Base-by-base conservation (phyloP, 2,797 vertebrate genomes). In the Dipus sagitta region DNA sequence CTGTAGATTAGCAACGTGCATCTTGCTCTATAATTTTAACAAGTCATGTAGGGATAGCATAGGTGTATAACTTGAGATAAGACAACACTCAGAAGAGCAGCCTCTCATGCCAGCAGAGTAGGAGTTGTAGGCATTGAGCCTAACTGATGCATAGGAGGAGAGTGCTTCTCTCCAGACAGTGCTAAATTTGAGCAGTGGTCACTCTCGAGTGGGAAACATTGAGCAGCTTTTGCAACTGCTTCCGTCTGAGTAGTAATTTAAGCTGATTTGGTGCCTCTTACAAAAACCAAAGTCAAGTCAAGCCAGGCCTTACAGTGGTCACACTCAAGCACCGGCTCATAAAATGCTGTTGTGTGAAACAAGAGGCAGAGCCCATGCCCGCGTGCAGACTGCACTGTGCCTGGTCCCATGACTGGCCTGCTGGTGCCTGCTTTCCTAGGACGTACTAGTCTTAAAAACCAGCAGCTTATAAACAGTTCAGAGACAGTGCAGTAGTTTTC, bases 321-420 rank as follows among this genome's bases (percentile, higher is more conserved):
- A 6, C 2, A 0, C 13, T 1, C 21, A 2, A 32, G n/a, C 20
- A 0, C 60, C 78, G 26, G 15, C 80, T 24, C 7, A 13, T 9
- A 26, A 32, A 74, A 4, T 2, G 2, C 15, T 83, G 4, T 26
- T 47, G 64, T 18, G 20, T 9, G 54, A 17, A 3, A 3, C 2
- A 5, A 42, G 68, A 87, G 64, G 0, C 13, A 14, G 72, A 28
- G 18, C 2, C 11, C 0, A 1, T 1, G 14, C 52, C 32, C 0
- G 0, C 6, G 54, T 5, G 11, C 30, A 0, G 0, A 5, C 0
- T 3, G 0, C 42, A 8, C 32, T 18, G 24, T 2, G 17, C 20
- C 42, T 17, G 6, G 2, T 12, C 32, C 0, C 0, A 0, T 3
- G 65, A 11, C 82, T 42, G 14, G 12, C 52, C 38, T 65, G 0